phyloP scores from a whole-genome alignment of 2,113 vertebrate genomes.

The Mormoops blainvillei region DNA sequence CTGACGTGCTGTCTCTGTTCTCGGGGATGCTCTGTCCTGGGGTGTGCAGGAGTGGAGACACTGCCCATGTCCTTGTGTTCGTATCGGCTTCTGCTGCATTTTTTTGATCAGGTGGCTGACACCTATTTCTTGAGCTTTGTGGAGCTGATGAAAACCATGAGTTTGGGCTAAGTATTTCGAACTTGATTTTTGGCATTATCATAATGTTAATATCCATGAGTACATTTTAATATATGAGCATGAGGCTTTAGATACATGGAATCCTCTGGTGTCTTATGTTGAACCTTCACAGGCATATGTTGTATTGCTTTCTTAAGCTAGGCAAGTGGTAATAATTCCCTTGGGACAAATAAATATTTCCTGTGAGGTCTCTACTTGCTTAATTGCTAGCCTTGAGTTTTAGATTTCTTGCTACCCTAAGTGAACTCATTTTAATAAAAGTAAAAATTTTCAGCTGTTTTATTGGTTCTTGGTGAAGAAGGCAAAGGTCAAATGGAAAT shows the following conservation, averaged over 20 bases:
- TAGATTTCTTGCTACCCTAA: conserved; percentile 27
- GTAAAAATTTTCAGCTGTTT: not conserved
- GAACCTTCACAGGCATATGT: conserved; percentile 21
- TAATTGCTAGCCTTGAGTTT: conserved; percentile 43
- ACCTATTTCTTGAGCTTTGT: conserved; percentile 22
- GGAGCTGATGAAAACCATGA: conserved; percentile 42
- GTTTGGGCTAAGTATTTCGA: conserved; percentile 29
- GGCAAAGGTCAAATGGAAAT: not conserved
- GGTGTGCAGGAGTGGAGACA: not conserved
- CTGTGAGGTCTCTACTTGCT: conserved; percentile 32
- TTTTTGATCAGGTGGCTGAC: conserved; percentile 41
- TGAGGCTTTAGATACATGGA: not conserved
- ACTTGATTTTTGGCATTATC: conserved; percentile 38
- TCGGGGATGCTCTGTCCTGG: not conserved
- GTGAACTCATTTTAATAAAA: conserved; percentile 50
- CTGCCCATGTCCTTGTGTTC: rapidly evolving
- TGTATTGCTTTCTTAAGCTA: not conserved
- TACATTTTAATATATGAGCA: conserved; percentile 33
- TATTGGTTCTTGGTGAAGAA: not conserved
- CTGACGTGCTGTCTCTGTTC: not conserved
- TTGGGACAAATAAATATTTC: conserved; percentile 59
- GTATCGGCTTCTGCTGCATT: not conserved
- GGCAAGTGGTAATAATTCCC: conserved; percentile 22
- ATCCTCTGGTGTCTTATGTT: conserved; percentile 29
- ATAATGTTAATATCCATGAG: not conserved